Evolutionary conservation across 2,113 vertebrate genomes (phyloP).

Genomic region (Anarhynchus alexandrinus): DNA sequence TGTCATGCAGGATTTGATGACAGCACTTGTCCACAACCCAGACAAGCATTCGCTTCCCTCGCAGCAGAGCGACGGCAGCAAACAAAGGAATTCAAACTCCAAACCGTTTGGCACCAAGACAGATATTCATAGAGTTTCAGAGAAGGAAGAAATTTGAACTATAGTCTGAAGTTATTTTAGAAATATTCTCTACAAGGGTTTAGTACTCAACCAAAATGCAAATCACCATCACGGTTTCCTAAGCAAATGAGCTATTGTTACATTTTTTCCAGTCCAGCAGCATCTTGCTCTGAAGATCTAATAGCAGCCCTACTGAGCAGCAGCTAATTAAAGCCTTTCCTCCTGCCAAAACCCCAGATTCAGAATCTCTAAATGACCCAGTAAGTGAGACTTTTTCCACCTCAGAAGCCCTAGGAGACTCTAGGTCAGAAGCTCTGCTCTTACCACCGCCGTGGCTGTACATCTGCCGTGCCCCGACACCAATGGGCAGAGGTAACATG

Average conservation of each 20-base stretch:
- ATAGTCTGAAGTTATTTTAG: neutral
- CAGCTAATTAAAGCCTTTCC: constrained; percentile 49
- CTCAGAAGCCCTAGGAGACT: neutral
- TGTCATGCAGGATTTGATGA: neutral
- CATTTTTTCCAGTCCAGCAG: constrained; percentile 46
- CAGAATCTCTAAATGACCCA: constrained; percentile 23
- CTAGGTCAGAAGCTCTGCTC: neutral
- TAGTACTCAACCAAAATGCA: constrained; percentile 2
- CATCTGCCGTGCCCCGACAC: neutral
- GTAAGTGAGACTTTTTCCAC: constrained; percentile 10
- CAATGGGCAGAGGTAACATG: fast-evolving
- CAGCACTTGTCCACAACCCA: neutral
- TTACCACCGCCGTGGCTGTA: fast-evolving
- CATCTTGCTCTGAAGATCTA: constrained; percentile 43
- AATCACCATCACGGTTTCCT: constrained; percentile 30
- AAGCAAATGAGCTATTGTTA: constrained; percentile 47
- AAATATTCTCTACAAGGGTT: neutral
- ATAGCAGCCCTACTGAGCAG: constrained; percentile 44
- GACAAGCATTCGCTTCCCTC: neutral
- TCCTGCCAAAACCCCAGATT: constrained; percentile 34
- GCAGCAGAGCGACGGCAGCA: neutral
- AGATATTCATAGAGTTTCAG: neutral
- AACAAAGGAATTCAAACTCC: neutral
- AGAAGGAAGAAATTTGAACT: neutral
- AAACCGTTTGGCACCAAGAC: neutral